Evolutionary conservation across 2,113 vertebrate genomes (phyloP), one percentile per base, ranked within the genome.

Genomic region (Donacobius atricapilla): DNA sequence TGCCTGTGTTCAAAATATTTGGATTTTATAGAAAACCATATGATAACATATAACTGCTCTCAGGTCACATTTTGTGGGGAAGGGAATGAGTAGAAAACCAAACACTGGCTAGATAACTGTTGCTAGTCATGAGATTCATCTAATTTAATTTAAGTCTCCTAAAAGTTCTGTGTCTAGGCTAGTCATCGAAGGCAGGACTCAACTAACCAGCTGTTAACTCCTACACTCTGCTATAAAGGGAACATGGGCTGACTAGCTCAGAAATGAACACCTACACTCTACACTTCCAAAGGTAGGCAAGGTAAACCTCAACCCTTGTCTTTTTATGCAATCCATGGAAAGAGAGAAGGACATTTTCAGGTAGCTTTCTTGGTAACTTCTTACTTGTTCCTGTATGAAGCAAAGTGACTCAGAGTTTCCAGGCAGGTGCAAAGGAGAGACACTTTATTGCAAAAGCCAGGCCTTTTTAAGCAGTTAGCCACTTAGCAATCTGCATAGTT

Each of bases 151-250:
- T 72, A 69, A 79, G 39, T 61, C 15, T 81, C 64, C 47, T 60
- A 3, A 22, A 79, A 79, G 61, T 75, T 93, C 42, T 63, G 18
- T 75, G 53, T 76, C 90, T 83, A 25, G 82, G 61, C 73, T 91
- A 90, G 70, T 93, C 92, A 96, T 85, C 40, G 23, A 57, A 81
- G 50, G 40, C 70, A 92, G 45, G 88, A 76, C 78, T 94, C 61
- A 83, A 48, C 44, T 91, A 97, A 90, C 82, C 90, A 95, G 92
- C 70, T 94, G 92, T 95, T 95, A 93, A 93, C 94, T 82, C 95
- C 95, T 76, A 94, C 90, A 83, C n/a, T 61, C 22, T 76, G 22
- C 88, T 95, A 90, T 83, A 83, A 94, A 76, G 57, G 48, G 40
- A 90, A 21, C 30, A 61, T 27, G 25, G 57, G 66, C 85, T 94